Evolutionary conservation across 2,888 invertebrate species (phyloP), one percentile per base, ranked within the genome.

Genomic region (Labia minor): DNA sequence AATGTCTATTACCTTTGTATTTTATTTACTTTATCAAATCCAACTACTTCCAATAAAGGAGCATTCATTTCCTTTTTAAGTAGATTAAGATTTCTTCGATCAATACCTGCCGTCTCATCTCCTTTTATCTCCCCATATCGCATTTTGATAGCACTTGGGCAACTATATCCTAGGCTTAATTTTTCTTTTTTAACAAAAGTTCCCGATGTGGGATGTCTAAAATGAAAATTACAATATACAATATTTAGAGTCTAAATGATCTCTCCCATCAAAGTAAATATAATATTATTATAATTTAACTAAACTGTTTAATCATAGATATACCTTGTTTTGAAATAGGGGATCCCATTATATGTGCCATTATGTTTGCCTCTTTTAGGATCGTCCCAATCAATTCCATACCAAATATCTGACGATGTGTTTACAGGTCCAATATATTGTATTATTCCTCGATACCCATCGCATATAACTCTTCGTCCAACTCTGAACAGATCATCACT

Each of bases 341-440:
- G 83, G 63, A 84, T 79, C 63, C 88, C 92, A 70, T 92, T 86
- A 61, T 95, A 84, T 62, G 83, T 83, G 0, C 98, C 98, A 80
- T 94, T 87, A 75, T 98, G 97, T 77, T 95, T 96, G 1, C 98
- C 98, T 73, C 97, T 82, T 6, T 80, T 78, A 1, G 85, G 82
- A 73, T 94, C 87, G 77, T 98, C 97, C 97, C 97, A 98, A 76
- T 98, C 97, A n/a, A 98, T 85, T 0, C 98, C 98, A 67, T 93
- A 81, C 97, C 96, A 97, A 26, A 80, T 75, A 62, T 90, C 90
- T 73, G 88, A 83, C 0, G 87, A 87, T 69, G 85, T 83, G 66
- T 86, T 84, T 18, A 85, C 80, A 75, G 85, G 83, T 64, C 95
- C 94, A 70, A 91, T 83, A 78, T 87, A 94, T 75, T 84, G 85